Conservation (phyloP, 2,888 invertebrate genomes). For the Monopis laevigella region DNA sequence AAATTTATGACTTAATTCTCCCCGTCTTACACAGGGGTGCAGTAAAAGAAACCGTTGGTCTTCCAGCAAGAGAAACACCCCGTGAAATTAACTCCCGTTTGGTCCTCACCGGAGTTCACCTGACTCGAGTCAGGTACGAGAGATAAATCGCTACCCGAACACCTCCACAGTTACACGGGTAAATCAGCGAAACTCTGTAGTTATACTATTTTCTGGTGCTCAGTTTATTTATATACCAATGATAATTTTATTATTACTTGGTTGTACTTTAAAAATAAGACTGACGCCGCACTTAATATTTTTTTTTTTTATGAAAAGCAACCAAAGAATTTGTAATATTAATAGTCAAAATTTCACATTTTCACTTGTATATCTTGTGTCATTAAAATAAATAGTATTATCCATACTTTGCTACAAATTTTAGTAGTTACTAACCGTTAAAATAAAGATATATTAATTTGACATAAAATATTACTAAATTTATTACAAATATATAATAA, state of each 20-base stretch:
- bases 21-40: conserved; percentile 51
- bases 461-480: too few relatives aligned
- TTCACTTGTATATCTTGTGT: too few relatives aligned
- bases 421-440: neutral
- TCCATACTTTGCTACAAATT: neutral
- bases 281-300: too few relatives aligned
- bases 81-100: conserved; percentile 60
- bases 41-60: conserved; percentile 37
- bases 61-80: conserved; percentile 50
- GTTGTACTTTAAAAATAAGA: too few relatives aligned
- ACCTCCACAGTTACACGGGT: neutral
- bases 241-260: too few relatives aligned
- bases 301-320: too few relatives aligned
- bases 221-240: too few relatives aligned
- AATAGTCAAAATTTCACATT: too few relatives aligned
- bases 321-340: too few relatives aligned
- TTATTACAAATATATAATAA: too few relatives aligned
- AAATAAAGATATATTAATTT: neutral
- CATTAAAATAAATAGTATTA: neutral
- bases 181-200: too few relatives aligned
- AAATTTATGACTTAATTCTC: conserved; percentile 51
- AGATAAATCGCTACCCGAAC: conserved; percentile 33
- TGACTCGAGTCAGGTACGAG: conserved; percentile 51
- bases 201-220: too few relatives aligned
- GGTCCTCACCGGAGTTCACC: conserved; percentile 43